These are phyloP conservation scores for Acipenser ruthenus DNA, from an alignment of 2,797 vertebrate species.

Conservation along the genomic window DNA sequence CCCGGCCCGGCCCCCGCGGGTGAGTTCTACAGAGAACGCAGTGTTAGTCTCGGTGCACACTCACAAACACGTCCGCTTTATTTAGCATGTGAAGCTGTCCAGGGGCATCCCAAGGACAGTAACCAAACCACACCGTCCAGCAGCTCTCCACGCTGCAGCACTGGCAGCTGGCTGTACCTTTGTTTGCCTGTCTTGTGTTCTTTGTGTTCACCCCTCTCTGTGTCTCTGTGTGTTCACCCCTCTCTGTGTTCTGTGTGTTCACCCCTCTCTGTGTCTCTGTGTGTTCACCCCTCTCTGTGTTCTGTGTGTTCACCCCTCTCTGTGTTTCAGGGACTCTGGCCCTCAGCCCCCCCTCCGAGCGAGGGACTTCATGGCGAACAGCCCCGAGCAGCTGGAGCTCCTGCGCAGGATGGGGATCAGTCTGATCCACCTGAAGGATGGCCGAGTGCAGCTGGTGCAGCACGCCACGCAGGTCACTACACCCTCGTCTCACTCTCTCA, in stretches of 20 bases:
- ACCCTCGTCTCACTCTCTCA: background rate
- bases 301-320: background rate
- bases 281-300: slow-evolving; percentile 35
- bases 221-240: too few relatives aligned
- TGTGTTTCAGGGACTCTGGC: slow-evolving; percentile 32
- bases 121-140: too few relatives aligned
- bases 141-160: too few relatives aligned
- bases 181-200: background rate
- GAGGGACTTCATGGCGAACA: slow-evolving; percentile 97
- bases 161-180: too few relatives aligned
- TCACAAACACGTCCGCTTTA: too few relatives aligned
- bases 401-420: slow-evolving; percentile 96
- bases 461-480: slow-evolving; percentile 84
- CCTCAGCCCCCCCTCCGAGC: slow-evolving; percentile 73
- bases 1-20: slow-evolving; percentile 69
- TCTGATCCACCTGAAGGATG: slow-evolving; percentile 94
- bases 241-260: too few relatives aligned
- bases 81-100: too few relatives aligned
- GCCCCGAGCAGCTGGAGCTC: slow-evolving; percentile 91
- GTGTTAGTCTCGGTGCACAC: too few relatives aligned
- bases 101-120: too few relatives aligned
- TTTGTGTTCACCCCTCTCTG: background rate
- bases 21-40: slow-evolving; percentile 27
- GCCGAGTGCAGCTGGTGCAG: slow-evolving; percentile 92
- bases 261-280: too few relatives aligned